These are phyloP conservation scores for Anagyrus pseudococci DNA, from an alignment of 2,888 invertebrate genomes.

Conservation along the genomic window DNA sequence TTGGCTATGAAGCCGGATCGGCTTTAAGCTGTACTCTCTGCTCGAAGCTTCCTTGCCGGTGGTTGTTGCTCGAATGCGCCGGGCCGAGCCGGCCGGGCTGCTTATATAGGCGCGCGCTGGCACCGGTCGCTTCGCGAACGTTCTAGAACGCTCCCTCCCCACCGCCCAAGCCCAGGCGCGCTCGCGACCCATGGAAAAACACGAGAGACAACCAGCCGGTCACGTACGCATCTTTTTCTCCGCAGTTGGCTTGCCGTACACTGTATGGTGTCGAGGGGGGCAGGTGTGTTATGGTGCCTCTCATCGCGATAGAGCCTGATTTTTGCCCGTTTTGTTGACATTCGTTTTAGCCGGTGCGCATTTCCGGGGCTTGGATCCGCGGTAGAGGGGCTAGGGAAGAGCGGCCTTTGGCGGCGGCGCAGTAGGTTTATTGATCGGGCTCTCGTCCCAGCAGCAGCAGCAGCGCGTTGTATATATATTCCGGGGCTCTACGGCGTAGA, in stretches of 20 bases:
- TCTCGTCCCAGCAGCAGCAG: conserved; percentile 23
- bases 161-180: background rate
- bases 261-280: background rate
- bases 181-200: too few relatives aligned
- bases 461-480: background rate
- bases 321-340: too few relatives aligned
- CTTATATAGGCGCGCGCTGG: conserved; percentile 53
- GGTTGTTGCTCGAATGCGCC: conserved; percentile 56
- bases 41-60: conserved; percentile 41
- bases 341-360: too few relatives aligned
- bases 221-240: background rate
- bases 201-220: background rate
- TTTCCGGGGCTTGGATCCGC: too few relatives aligned
- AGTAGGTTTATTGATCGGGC: conserved; percentile 57
- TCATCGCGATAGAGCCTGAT: background rate
- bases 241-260: background rate
- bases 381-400: background rate
- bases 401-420: conserved; percentile 25
- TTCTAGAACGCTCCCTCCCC: conserved; percentile 26
- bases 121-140: conserved; percentile 22
- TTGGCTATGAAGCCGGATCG: conserved; percentile 23
- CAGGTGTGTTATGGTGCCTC: background rate
- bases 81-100: conserved; percentile 41
- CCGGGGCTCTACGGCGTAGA: background rate
- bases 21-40: conserved; percentile 44